These are phyloP conservation scores for Pogonophryne albipinna DNA, from an alignment of 2,797 vertebrate species.

Conservation along the genomic window DNA sequence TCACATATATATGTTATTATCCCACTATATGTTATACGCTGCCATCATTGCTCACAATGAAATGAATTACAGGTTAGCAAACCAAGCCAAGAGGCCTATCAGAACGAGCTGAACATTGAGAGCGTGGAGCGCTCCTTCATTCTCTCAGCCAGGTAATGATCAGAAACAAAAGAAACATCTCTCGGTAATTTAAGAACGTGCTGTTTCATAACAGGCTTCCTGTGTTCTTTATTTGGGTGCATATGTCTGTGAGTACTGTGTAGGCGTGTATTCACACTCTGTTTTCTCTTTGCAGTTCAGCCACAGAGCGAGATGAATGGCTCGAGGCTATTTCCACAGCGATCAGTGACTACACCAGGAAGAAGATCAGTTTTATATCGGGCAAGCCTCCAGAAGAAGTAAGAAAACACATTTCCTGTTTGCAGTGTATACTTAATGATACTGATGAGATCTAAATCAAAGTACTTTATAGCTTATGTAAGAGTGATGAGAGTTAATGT, in stretches of 20 bases:
- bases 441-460: neutral
- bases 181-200: neutral
- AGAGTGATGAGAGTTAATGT: neutral
- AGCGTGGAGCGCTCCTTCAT: slow-evolving; percentile 98
- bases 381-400: slow-evolving; percentile 91
- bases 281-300: slow-evolving; percentile 86
- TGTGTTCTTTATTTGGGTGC: neutral
- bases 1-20: neutral
- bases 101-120: slow-evolving; percentile 97
- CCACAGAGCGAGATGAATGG: slow-evolving; percentile 94
- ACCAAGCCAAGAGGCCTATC: slow-evolving; percentile 93
- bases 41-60: slow-evolving; percentile 23
- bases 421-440: neutral
- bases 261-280: slow-evolving; percentile 1
- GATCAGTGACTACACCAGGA: slow-evolving; percentile 92
- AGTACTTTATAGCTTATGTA: neutral
- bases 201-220: neutral
- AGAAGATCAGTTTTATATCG: slow-evolving; percentile 92
- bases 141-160: slow-evolving; percentile 91
- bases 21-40: neutral
- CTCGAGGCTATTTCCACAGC: slow-evolving; percentile 92
- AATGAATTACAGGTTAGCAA: slow-evolving; percentile 91
- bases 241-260: neutral
- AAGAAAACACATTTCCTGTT: slow-evolving; percentile 32
- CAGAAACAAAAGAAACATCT: slow-evolving; percentile 8